These are phyloP conservation scores for Ophion slaviceki DNA, from an alignment of 2,888 invertebrate species.

Conservation along the genomic window DNA sequence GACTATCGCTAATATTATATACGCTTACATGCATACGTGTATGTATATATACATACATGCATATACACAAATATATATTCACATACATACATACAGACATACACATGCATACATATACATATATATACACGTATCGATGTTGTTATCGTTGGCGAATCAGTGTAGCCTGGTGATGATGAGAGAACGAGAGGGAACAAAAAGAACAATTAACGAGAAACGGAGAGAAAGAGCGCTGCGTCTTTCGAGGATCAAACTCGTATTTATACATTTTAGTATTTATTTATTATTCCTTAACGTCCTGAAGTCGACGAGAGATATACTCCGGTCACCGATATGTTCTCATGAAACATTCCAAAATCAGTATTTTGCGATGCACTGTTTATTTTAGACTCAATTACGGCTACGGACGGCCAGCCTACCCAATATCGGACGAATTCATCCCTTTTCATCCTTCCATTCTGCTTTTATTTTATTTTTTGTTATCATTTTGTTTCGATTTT, in stretches of 20 bases:
- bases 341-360: slow-evolving; percentile 81
- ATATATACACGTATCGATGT: slow-evolving; percentile 51
- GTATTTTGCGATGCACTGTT: slow-evolving; percentile 75
- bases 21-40: slow-evolving; percentile 8
- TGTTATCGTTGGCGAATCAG: slow-evolving; percentile 9
- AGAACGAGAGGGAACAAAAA: not conserved
- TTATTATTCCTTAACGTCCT: slow-evolving; percentile 78
- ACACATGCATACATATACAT: not conserved
- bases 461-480: not conserved
- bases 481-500: no score
- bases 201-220: not conserved
- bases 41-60: slow-evolving; percentile 12
- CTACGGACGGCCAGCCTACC: slow-evolving; percentile 1
- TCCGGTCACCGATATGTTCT: slow-evolving; percentile 11
- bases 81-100: not conserved
- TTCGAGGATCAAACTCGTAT: slow-evolving; percentile 59
- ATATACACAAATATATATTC: not conserved
- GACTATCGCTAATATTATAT: slow-evolving; percentile 50
- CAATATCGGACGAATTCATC: slow-evolving; percentile 13
- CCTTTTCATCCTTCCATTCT: not conserved
- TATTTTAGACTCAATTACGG: slow-evolving; percentile 26
- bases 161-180: slow-evolving; percentile 16
- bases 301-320: slow-evolving; percentile 59
- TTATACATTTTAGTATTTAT: slow-evolving; percentile 76
- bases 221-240: slow-evolving; percentile 39